Conservation (phyloP, 1,140 invertebrate genomes). For the Cotesia chilonis region DNA sequence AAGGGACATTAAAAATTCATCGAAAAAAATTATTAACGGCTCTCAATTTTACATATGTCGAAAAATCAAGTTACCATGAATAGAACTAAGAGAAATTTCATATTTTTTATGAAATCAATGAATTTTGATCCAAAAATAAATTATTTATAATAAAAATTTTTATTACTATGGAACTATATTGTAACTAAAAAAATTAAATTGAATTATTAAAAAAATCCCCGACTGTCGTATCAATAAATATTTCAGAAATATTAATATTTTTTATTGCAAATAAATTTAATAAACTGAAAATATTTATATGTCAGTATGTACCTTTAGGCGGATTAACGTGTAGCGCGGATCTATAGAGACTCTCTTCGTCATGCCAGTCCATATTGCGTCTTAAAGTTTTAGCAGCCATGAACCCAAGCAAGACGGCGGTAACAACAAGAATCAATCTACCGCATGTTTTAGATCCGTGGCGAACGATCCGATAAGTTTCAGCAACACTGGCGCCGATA, state of each 20-base stretch:
- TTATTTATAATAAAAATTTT: too few relatives aligned
- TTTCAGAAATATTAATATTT: background rate
- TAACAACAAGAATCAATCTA: constrained; percentile 62
- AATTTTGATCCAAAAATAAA: too few relatives aligned
- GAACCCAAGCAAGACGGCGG: constrained; percentile 75
- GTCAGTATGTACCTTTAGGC: constrained; percentile 86
- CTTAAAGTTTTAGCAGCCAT: constrained; percentile 78
- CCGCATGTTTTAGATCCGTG: constrained; percentile 62
- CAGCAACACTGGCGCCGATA: constrained; percentile 71
- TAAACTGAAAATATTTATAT: background rate
- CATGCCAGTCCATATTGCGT: constrained; percentile 89
- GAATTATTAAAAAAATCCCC: too few relatives aligned
- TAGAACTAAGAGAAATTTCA: too few relatives aligned
- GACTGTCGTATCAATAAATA: background rate
- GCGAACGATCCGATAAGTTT: constrained; percentile 60
- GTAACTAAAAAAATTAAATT: too few relatives aligned
- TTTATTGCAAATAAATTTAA: background rate
- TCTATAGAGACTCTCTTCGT: constrained; percentile 92
- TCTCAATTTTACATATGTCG: too few relatives aligned
- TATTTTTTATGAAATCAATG: too few relatives aligned
- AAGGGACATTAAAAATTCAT: too few relatives aligned
- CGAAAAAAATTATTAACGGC: too few relatives aligned
- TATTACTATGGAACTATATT: too few relatives aligned
- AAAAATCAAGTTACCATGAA: too few relatives aligned
- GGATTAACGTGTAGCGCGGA: constrained; percentile 93